phyloP scores from a whole-genome alignment of 2,888 invertebrate genomes.

The Drosophila anomalipes region DNA sequence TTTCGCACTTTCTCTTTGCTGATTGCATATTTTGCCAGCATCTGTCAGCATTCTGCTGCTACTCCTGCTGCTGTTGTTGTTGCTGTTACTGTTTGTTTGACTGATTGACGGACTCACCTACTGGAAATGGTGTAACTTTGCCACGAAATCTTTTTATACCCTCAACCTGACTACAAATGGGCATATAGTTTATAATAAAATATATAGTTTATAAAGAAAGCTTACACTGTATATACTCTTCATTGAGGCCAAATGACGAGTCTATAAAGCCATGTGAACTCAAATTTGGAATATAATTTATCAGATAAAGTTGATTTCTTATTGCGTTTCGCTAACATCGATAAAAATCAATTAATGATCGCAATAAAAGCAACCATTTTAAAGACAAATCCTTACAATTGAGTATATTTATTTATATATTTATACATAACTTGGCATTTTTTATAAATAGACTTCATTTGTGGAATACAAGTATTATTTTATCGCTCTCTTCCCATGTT shows the following conservation, averaged over 20 bases:
- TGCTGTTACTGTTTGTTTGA: slow-evolving; percentile 19
- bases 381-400: not conserved
- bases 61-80: slow-evolving; percentile 6
- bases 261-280: not conserved
- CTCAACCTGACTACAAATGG: not conserved
- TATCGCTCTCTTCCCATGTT: not conserved
- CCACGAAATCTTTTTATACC: slow-evolving; percentile 3
- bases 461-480: not conserved
- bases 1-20: slow-evolving; percentile 58
- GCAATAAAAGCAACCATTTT: accelerated
- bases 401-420: not conserved
- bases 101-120: slow-evolving; percentile 29
- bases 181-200: not conserved
- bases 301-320: not conserved
- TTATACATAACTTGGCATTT: not conserved
- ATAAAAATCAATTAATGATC: not conserved
- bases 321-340: not conserved
- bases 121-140: slow-evolving; percentile 44
- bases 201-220: not conserved
- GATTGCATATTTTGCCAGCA: slow-evolving; percentile 46
- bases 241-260: too few relatives aligned
- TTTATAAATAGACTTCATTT: not conserved
- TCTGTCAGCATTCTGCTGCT: slow-evolving; percentile 7
- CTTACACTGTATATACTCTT: not conserved
- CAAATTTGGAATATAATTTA: not conserved